These are phyloP conservation scores for Drosophila sturtevanti DNA, from an alignment of 1,140 invertebrate species.

Conservation along the genomic window DNA sequence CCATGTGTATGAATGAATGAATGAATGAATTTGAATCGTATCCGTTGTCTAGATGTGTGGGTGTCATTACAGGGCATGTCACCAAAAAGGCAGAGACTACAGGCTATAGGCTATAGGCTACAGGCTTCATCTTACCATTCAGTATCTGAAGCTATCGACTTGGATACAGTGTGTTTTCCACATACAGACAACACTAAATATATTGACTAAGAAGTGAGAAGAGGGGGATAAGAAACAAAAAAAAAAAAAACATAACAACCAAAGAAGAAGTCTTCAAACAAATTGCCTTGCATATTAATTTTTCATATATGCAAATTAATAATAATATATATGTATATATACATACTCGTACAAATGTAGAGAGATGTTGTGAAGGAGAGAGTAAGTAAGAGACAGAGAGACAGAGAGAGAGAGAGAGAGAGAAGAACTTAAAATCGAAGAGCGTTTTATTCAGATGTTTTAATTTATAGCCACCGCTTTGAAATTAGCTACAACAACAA, in stretches of 20 bases:
- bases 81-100: neutral
- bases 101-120: neutral
- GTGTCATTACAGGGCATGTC: constrained; percentile 3
- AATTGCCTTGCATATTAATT: constrained; percentile 73
- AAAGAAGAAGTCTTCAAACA: constrained; percentile 38
- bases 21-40: constrained; percentile 37
- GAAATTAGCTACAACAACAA: constrained; percentile 66
- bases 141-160: neutral
- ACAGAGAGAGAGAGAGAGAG: constrained; percentile 16
- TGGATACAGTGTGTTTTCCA: neutral
- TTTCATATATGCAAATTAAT: constrained; percentile 67
- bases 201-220: neutral
- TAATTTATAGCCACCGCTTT: constrained; percentile 77
- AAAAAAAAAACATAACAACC: constrained; percentile 13
- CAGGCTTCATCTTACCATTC: neutral
- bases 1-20: constrained; percentile 8
- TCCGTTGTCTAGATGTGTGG: neutral
- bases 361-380: neutral
- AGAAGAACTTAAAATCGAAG: constrained; percentile 17
- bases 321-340: constrained; percentile 30
- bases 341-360: too few species aligned
- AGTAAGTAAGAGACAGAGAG: constrained; percentile 42
- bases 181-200: too few species aligned
- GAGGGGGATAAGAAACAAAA: neutral
- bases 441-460: constrained; percentile 64